Evolutionary conservation across 2,888 invertebrate genomes (phyloP), one percentile per base, ranked within the genome.

Genomic region (Caenorhabditis becei): DNA sequence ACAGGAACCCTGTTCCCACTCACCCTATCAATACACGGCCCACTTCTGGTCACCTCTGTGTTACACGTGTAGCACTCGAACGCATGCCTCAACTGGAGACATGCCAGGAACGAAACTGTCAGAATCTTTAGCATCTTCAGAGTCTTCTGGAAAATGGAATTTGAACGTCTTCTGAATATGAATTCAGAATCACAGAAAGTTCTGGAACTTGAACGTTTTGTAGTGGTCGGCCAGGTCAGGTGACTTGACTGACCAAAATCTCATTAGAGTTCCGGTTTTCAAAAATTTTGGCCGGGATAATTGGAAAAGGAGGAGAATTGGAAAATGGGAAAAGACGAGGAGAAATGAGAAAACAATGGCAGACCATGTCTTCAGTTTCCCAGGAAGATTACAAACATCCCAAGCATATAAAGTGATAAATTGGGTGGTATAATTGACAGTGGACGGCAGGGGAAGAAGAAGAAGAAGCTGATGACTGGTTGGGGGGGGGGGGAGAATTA

Each of bases 61-160:
- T 89, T 89, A 65, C 89, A 89, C 0, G 88, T 85, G 79, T 66
- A 88, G 77, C 89, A 89, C 65, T 88, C 82, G 69, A 89, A 89
- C 7, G 83, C 80, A 14, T 66, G 59, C 14, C 75, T 61, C 24
- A 75, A 41, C 23, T 58, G 80, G n/a, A 58, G 67, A 26, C 62
- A 23, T 0, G 59, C 41, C 49, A 78, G 18, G 10, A 35, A 23
- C 11, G 28, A 35, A 35, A 65, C 16, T 14, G 53, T 44, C 32
- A 62, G 23, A 11, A 78, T 35, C 53, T 75, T 75, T 23, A 66
- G 20, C 75, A 75, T 75, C 20, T 53, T 58, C 14, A 7, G 41
- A 14, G 41, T 32, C 5, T 23, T 26, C 7, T 26, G 28, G 16
- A 26, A 26, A 41, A 56, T 26, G 24, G 24, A 23, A 1, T 32